phyloP scores from a whole-genome alignment of 2,797 vertebrate species.

The Pseudochaenichthys georgianus region DNA sequence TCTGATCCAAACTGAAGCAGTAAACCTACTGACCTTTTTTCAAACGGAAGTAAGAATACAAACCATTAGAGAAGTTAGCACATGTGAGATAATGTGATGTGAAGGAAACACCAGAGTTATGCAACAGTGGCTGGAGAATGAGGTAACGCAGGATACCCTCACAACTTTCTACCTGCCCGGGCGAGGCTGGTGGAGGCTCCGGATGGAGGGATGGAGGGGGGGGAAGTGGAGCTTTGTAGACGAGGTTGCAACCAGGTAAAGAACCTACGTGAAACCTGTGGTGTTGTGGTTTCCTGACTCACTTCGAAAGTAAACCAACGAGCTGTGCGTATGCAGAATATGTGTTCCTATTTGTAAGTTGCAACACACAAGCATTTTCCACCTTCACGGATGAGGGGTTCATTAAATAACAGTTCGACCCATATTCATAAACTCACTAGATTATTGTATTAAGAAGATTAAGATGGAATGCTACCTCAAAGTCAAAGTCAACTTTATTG shows the following conservation, averaged over 20 bases:
- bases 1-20: neutral
- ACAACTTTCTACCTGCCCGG: slow-evolving; percentile 17
- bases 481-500: too few relatives aligned
- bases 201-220: neutral
- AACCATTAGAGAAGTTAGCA: slow-evolving; percentile 3
- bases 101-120: slow-evolving; percentile 48
- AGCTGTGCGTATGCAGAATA: slow-evolving; percentile 4
- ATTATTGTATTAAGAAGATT: neutral
- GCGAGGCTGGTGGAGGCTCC: neutral
- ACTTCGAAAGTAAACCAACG: slow-evolving; percentile 3
- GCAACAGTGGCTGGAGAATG: slow-evolving; percentile 37
- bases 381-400: neutral
- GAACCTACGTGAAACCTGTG: slow-evolving; percentile 34
- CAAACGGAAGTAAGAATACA: slow-evolving; percentile 13
- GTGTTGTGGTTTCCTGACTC: slow-evolving; percentile 57
- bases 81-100: slow-evolving; percentile 11
- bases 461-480: too few relatives aligned
- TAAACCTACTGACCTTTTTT: slow-evolving; percentile 1
- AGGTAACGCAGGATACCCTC: slow-evolving; percentile 6
- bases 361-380: slow-evolving; percentile 29
- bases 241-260: slow-evolving; percentile 38
- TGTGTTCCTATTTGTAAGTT: slow-evolving; percentile 32
- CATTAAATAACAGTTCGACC: neutral
- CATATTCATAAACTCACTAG: neutral
- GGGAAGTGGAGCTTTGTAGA: neutral